These are phyloP conservation scores for Phycodurus eques DNA, from an alignment of 2,113 vertebrate genomes.

Conservation along the genomic window DNA sequence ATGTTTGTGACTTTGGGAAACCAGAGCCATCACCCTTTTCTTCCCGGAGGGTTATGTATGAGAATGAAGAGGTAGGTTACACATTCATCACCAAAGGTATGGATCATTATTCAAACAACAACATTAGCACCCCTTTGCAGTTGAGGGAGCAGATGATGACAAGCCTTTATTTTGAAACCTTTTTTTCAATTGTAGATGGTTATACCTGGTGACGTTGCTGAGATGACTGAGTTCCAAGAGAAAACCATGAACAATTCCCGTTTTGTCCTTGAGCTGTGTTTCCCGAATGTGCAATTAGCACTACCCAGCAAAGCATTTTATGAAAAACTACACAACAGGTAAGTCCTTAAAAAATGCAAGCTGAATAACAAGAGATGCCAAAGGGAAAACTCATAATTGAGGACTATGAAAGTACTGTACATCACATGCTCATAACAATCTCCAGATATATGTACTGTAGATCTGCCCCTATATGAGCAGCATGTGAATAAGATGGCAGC, in stretches of 20 bases:
- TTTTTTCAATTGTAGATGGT: slow-evolving; percentile 81
- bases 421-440: background rate
- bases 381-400: background rate
- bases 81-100: background rate
- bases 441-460: background rate
- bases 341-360: slow-evolving; percentile 17
- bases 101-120: slow-evolving; percentile 38
- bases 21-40: slow-evolving; percentile 96
- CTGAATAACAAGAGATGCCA: background rate
- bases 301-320: slow-evolving; percentile 90
- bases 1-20: slow-evolving; percentile 93
- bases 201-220: slow-evolving; percentile 90
- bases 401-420: background rate
- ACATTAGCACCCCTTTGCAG: slow-evolving; percentile 14
- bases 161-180: background rate
- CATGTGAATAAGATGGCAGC: no score
- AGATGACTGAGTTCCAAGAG: slow-evolving; percentile 96
- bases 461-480: background rate
- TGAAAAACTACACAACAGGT: slow-evolving; percentile 96
- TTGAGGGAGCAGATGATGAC: slow-evolving; percentile 10
- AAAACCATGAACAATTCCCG: slow-evolving; percentile 93
- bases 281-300: slow-evolving; percentile 85
- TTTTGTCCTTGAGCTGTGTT: slow-evolving; percentile 85
- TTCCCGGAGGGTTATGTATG: slow-evolving; percentile 96
- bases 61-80: slow-evolving; percentile 89